Conservation (phyloP, 2,113 vertebrate species). For the Siphamia tubifer region DNA sequence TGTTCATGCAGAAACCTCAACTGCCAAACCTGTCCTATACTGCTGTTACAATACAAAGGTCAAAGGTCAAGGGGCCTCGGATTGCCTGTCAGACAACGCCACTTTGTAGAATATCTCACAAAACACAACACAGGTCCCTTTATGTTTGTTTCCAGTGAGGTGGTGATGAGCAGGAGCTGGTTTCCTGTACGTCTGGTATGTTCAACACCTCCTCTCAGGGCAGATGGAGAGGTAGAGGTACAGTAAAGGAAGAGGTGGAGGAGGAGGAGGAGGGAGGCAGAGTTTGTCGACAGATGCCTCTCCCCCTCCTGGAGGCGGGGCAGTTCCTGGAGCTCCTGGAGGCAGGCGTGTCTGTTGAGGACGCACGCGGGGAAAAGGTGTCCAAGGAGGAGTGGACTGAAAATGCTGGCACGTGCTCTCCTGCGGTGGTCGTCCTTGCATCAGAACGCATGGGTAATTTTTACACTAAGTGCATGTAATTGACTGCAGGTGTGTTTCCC, state of each 20-base stretch:
- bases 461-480: neutral
- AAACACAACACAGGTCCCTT: neutral
- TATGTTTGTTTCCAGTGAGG: neutral
- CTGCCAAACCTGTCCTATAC: constrained; percentile 28
- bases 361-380: constrained; percentile 1
- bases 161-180: neutral
- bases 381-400: neutral
- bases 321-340: constrained; percentile 47
- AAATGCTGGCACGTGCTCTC: constrained; percentile 25
- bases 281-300: constrained; percentile 72
- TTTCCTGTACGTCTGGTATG: too few relatives aligned
- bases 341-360: constrained; percentile 38
- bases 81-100: neutral
- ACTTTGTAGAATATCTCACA: neutral
- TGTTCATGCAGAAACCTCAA: neutral
- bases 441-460: neutral
- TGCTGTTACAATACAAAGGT: constrained; percentile 21
- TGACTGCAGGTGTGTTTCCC: constrained; percentile 19
- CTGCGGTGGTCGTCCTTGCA: neutral
- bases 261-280: constrained; percentile 48
- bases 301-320: too few relatives aligned
- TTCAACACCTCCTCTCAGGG: constrained; percentile 16
- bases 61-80: constrained; percentile 47
- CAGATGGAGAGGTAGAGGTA: constrained; percentile 66
- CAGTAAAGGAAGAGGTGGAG: constrained; percentile 4